Evolutionary conservation across 2,888 invertebrate species (phyloP), one percentile per base, ranked within the genome.

Genomic region (Lasioglossum figueresi): DNA sequence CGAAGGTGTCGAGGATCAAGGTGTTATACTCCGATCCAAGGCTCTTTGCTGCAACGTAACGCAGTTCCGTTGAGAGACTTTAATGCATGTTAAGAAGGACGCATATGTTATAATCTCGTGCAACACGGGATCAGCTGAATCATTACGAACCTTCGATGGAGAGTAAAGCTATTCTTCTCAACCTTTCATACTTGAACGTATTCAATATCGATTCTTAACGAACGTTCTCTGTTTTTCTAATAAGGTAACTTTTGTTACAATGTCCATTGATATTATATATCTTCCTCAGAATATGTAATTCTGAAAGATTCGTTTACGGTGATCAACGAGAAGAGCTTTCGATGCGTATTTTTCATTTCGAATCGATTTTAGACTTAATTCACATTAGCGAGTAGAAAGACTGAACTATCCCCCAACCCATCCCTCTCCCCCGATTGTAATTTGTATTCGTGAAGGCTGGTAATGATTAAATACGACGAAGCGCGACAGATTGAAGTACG

Each of bases 61-160:
- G 56, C 45, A 68, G 73, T 83, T 83, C 75, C 34, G 66, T 83
- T 82, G 71, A 78, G 78, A 84, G 78, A 84, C 45, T 83, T 83
- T 83, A 83, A 84, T 79, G 84, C 72, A 75, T 84, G 84, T 83
- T 79, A 40, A 84, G 75, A 79, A 31, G 68, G 19, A 74, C 27
- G 23, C 66, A 45, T 45, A 31, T 56, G 40, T 34, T 45, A 14
- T 23, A 16, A 34, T 40, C 74, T 34, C 74, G 45, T 12, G 56
- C 74, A 63, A 31, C 45, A 3, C 73, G 73, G 72, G 66, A 63
- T 40, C n/a, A 40, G 59, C n/a, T 72, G 59, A 71, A 66, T 84
- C 78, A 84, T 84, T 80, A 84, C 73, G 43, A 85, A 84, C 76
- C 85, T 85, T 81, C 85, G n/a, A n/a, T 16, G 8, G 40, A 83